Percentiles rank a stretch among this genome's conserved stretches.
These are phyloP conservation scores for Pyrgilauda ruficollis DNA, from an alignment of 2,113 vertebrate species.

Conservation along the genomic window DNA sequence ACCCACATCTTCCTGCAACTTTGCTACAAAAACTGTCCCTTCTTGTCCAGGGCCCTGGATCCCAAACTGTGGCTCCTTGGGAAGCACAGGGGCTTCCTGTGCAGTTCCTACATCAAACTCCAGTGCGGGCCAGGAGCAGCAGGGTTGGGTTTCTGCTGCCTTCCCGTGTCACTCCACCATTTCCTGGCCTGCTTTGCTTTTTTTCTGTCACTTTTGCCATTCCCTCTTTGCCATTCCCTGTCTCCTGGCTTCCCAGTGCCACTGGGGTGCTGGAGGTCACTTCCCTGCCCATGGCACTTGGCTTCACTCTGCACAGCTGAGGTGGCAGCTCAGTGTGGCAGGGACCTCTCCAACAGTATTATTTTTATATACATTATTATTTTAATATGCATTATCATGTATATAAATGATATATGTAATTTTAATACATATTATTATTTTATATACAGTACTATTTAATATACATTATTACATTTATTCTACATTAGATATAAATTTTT, in stretches of 20 bases:
- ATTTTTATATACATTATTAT: too few relatives aligned
- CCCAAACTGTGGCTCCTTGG: neutral
- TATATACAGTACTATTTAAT: too few relatives aligned
- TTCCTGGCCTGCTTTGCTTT: neutral
- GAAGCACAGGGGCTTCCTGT: rapidly evolving
- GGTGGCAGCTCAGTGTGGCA: neutral
- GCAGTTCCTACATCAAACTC: too few relatives aligned
- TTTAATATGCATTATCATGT: too few relatives aligned
- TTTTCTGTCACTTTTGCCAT: rapidly evolving
- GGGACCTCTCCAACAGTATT: neutral
- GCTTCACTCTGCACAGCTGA: neutral
- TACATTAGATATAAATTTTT: too few relatives aligned
- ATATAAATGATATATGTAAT: too few relatives aligned
- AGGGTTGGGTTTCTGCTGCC: neutral
- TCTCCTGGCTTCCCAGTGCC: neutral
- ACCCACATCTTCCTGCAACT: neutral
- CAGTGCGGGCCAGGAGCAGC: neutral
- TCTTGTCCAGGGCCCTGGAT: neutral
- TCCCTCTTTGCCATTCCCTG: neutral
- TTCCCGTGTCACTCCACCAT: rapidly evolving
- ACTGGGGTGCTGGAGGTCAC: neutral
- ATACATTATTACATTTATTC: neutral
- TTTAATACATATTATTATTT: too few relatives aligned
- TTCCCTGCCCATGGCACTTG: neutral
- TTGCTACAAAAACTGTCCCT: neutral